These are phyloP conservation scores for Cryptophagus acutangulus DNA, from an alignment of 2,888 invertebrate species.

Conservation along the genomic window DNA sequence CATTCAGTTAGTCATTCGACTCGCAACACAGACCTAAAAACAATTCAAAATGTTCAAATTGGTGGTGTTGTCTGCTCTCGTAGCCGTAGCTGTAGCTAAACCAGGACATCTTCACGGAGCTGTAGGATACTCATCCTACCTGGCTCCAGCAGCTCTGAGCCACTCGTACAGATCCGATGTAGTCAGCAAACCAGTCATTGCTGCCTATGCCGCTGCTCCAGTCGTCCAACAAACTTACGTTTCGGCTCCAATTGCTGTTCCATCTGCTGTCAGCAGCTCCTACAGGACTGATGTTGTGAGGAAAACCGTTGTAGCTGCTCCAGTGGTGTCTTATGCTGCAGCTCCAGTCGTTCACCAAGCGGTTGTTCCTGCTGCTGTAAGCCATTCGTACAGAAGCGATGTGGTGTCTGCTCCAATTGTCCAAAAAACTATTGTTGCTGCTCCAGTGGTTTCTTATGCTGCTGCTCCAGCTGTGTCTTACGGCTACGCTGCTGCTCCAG, in stretches of 20 bases:
- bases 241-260: slow-evolving; percentile 12
- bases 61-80: slow-evolving; percentile 53
- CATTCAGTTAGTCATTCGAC: slow-evolving; percentile 4
- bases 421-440: too few species aligned
- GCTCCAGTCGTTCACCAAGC: neutral
- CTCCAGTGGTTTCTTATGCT: neutral
- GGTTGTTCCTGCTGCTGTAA: neutral
- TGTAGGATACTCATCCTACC: slow-evolving; percentile 14
- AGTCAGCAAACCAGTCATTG: slow-evolving; percentile 19
- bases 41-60: slow-evolving; percentile 34
- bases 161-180: slow-evolving; percentile 23
- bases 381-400: neutral
- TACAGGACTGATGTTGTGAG: slow-evolving; percentile 31
- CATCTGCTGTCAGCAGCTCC: slow-evolving; percentile 27
- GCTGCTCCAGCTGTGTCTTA: neutral
- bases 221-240: slow-evolving; percentile 8
- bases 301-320: too few species aligned
- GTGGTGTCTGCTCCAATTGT: too few species aligned
- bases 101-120: slow-evolving; percentile 30
- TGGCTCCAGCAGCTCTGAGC: slow-evolving; percentile 25
- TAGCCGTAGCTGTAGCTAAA: slow-evolving; percentile 52
- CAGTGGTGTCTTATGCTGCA: neutral
- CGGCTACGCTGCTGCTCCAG: neutral
- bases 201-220: slow-evolving; percentile 17
- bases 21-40: slow-evolving; percentile 7